phyloP scores from a whole-genome alignment of 2,888 invertebrate genomes.

The Colletes collaris region DNA sequence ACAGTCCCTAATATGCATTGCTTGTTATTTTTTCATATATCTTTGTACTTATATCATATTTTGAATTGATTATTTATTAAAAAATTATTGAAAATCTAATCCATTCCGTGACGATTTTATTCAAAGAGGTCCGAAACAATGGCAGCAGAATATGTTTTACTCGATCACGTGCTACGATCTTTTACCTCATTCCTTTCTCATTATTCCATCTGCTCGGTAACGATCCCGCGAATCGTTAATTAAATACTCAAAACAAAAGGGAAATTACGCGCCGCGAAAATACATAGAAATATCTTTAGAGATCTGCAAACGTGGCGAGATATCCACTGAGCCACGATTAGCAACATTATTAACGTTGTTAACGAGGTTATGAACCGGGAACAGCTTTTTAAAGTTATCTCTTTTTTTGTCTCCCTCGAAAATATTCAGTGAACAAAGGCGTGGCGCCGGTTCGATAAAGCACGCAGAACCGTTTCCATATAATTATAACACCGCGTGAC shows the following conservation, averaged over 20 bases:
- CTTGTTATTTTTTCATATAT: too few species aligned
- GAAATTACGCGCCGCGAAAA: background rate
- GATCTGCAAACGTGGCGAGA: too few species aligned
- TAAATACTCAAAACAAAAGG: background rate
- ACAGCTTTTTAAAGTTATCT: too few species aligned
- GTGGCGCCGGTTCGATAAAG: constrained; percentile 17
- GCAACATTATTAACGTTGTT: too few species aligned
- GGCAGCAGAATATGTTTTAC: constrained; percentile 30
- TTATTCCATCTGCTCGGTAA: background rate
- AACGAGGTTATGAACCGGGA: too few species aligned
- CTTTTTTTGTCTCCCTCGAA: background rate
- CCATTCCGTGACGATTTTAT: constrained; percentile 55
- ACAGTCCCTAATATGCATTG: too few species aligned
- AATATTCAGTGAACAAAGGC: constrained; percentile 22
- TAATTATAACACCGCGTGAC: constrained; percentile 16
- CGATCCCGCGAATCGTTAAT: background rate
- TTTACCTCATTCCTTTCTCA: constrained; percentile 5
- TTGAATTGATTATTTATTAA: too few species aligned
- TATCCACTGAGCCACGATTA: too few species aligned
- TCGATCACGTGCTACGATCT: constrained; percentile 19
- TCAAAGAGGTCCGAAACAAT: constrained; percentile 54
- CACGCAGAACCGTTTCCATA: constrained; percentile 4
- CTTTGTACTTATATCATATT: too few species aligned
- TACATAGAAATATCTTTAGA: too few species aligned
- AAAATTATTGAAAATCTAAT: constrained; percentile 20